Evolutionary conservation across 2,797 vertebrate species (phyloP).

Genomic region (Bufotes viridis): DNA sequence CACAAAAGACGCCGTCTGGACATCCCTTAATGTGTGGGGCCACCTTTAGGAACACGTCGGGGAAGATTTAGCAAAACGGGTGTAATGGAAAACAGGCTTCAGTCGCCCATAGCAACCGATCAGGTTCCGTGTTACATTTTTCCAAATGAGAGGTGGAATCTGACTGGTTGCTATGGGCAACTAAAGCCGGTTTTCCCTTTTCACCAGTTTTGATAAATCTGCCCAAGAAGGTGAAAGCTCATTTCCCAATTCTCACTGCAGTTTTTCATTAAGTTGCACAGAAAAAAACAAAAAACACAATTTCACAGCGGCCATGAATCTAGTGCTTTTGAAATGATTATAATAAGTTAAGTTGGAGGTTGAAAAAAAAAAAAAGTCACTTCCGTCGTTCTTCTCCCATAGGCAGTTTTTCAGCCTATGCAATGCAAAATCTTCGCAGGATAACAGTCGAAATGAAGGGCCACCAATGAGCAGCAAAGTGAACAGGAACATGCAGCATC

Average conservation of each 20-base stretch:
- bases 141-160: no score
- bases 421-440: neutral
- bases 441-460: neutral
- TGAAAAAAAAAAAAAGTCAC: neutral
- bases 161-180: no score
- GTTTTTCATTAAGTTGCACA: neutral
- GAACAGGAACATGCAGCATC: slow-evolving; percentile 2
- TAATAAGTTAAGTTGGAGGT: neutral
- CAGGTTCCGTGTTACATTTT: no score
- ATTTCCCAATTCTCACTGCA: neutral
- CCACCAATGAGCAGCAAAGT: neutral
- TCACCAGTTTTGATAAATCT: no score
- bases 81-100: no score
- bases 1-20: no score
- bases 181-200: no score
- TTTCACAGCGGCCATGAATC: neutral
- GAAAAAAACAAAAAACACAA: neutral
- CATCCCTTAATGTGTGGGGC: no score
- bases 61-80: no score
- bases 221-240: neutral
- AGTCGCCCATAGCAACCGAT: no score
- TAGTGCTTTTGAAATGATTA: neutral
- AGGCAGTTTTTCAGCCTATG: neutral
- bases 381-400: neutral
- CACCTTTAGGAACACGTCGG: no score